phyloP scores from a whole-genome alignment of 2,113 vertebrate species.

The Cololabis saira region DNA sequence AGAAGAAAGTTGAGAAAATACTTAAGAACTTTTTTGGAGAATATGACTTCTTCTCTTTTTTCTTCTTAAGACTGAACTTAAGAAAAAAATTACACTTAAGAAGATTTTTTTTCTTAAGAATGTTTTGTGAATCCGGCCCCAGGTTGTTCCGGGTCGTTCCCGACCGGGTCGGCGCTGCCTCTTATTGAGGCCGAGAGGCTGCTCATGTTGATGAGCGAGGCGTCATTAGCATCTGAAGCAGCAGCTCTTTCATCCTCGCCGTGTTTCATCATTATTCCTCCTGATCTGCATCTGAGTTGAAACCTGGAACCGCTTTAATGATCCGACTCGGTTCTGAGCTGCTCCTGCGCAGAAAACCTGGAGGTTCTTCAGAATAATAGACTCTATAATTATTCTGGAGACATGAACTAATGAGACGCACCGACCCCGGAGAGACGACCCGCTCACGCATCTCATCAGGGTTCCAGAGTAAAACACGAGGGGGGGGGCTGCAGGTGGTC shows the following conservation, averaged over 20 bases:
- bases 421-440: too few species aligned
- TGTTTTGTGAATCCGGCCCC: too few species aligned
- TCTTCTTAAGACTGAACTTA: too few species aligned
- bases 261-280: slow-evolving; percentile 52
- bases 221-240: slow-evolving; percentile 62
- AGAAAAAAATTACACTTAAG: too few species aligned
- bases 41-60: too few species aligned
- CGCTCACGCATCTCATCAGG: slow-evolving; percentile 52
- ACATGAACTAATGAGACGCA: slow-evolving; percentile 32
- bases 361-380: slow-evolving; percentile 20
- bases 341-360: neutral
- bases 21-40: too few species aligned
- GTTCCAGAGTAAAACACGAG: neutral
- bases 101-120: too few species aligned
- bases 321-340: neutral
- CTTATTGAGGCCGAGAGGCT: too few species aligned
- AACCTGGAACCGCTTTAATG: neutral
- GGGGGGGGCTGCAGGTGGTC: too few species aligned
- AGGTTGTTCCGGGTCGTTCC: too few species aligned
- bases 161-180: too few species aligned
- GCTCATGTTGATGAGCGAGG: slow-evolving; percentile 34
- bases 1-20: too few species aligned
- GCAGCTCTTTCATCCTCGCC: slow-evolving; percentile 47
- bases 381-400: slow-evolving; percentile 21
- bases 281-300: slow-evolving; percentile 8